Evolutionary conservation across 2,888 invertebrate genomes (phyloP).

Genomic region (Agrilus cyanescens): DNA sequence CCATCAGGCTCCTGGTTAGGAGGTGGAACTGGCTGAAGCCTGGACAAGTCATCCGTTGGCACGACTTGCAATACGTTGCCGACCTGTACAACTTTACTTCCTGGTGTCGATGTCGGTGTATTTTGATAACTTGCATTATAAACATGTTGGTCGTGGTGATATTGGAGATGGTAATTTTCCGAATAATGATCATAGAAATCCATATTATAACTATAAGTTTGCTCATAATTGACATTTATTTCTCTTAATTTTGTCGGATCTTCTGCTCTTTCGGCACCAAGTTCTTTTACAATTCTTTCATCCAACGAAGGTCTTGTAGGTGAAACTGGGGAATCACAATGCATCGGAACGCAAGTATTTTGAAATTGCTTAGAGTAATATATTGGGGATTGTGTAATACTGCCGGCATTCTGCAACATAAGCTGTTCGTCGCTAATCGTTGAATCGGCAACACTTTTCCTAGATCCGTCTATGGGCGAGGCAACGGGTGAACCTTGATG

Average conservation of each 20-base stretch:
- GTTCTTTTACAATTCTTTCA: constrained; percentile 46
- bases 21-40: constrained; percentile 6
- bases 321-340: constrained; percentile 23
- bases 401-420: constrained; percentile 23
- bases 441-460: constrained; percentile 40
- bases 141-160: background rate
- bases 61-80: constrained; percentile 49
- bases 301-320: constrained; percentile 48
- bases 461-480: constrained; percentile 33
- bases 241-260: constrained; percentile 14
- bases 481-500: constrained; percentile 20
- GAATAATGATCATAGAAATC: constrained; percentile 11
- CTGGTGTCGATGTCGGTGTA: constrained; percentile 1
- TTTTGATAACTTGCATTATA: constrained; percentile 1
- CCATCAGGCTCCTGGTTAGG: constrained; percentile 9
- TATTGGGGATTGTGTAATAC: constrained; percentile 21
- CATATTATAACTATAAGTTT: constrained; percentile 9
- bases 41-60: constrained; percentile 35
- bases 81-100: constrained; percentile 34
- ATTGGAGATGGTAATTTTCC: constrained; percentile 6
- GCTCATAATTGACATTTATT: constrained; percentile 11
- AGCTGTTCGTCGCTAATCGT: constrained; percentile 42
- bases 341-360: background rate
- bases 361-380: constrained; percentile 8
- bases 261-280: constrained; percentile 41